These are phyloP conservation scores for Trissolcus basalis DNA, from an alignment of 1,140 invertebrate genomes.

Conservation along the genomic window DNA sequence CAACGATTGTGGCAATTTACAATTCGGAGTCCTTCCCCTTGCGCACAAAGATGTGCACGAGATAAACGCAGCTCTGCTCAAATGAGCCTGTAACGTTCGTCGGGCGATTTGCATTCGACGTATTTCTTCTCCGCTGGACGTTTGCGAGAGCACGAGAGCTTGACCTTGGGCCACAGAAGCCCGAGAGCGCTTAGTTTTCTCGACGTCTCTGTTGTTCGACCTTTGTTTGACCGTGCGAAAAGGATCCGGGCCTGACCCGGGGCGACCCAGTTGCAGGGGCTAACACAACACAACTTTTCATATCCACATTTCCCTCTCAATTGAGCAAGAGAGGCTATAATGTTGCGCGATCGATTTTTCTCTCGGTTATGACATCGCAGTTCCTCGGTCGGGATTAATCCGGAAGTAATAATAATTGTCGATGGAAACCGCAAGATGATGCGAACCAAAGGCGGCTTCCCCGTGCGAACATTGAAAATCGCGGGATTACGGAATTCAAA, in stretches of 20 bases:
- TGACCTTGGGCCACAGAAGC: slow-evolving; percentile 56
- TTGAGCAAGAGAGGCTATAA: too few species aligned
- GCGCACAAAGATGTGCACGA: slow-evolving; percentile 40
- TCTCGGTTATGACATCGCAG: too few species aligned
- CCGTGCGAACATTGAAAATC: slow-evolving; percentile 50
- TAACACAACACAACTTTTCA: too few species aligned
- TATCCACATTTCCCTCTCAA: too few species aligned
- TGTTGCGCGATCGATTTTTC: too few species aligned
- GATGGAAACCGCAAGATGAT: slow-evolving; percentile 47
- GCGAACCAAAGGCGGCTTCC: slow-evolving; percentile 28
- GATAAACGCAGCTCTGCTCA: slow-evolving; percentile 44
- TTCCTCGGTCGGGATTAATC: neutral
- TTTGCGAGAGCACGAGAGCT: slow-evolving; percentile 49
- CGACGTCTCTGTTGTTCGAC: slow-evolving; percentile 41
- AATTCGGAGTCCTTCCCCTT: slow-evolving; percentile 25
- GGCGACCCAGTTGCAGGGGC: neutral
- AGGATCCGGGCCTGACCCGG: slow-evolving; percentile 20
- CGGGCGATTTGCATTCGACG: slow-evolving; percentile 60
- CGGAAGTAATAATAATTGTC: slow-evolving; percentile 37
- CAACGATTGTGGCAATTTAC: slow-evolving; percentile 28
- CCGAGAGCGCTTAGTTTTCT: slow-evolving; percentile 50
- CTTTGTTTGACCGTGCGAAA: slow-evolving; percentile 52
- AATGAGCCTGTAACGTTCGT: slow-evolving; percentile 52
- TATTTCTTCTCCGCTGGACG: slow-evolving; percentile 51
- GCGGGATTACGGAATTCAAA: slow-evolving; percentile 45